Evolutionary conservation across 2,797 vertebrate species (phyloP).

Genomic region (Chrysocyon brachyurus): DNA sequence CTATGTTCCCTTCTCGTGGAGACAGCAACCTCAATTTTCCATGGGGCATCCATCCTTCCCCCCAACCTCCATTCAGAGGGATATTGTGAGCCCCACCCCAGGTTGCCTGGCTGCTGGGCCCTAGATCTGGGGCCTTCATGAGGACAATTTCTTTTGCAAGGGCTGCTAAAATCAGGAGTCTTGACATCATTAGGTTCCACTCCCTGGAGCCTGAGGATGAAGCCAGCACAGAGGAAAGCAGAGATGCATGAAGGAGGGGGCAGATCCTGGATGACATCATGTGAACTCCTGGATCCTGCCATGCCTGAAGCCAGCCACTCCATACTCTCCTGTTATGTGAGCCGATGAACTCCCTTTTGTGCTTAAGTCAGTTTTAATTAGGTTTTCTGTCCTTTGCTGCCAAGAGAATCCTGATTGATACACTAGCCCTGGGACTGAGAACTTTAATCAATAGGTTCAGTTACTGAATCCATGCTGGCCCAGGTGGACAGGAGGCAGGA

Average conservation of each 20-base stretch:
- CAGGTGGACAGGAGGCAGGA: background rate
- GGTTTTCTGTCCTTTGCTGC: background rate
- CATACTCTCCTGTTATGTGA: background rate
- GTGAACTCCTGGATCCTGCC: background rate
- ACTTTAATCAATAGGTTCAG: background rate
- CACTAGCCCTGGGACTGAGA: background rate
- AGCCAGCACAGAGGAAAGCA: background rate
- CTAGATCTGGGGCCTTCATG: background rate
- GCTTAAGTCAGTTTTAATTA: background rate
- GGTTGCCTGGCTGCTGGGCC: background rate
- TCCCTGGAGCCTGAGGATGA: background rate
- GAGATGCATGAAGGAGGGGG: background rate
- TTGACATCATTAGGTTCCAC: background rate
- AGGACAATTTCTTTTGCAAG: background rate
- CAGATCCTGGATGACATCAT: background rate
- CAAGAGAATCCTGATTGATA: background rate
- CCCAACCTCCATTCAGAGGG: background rate
- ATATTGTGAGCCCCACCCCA: background rate
- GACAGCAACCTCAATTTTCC: background rate
- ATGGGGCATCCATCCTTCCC: background rate
- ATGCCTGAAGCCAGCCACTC: background rate
- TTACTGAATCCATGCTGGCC: background rate
- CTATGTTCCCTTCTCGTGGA: background rate
- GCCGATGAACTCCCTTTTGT: background rate
- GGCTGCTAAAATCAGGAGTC: background rate